These are phyloP conservation scores for Stomatorhinus ivindoensis DNA, from an alignment of 2,113 vertebrate species.

Conservation along the genomic window DNA sequence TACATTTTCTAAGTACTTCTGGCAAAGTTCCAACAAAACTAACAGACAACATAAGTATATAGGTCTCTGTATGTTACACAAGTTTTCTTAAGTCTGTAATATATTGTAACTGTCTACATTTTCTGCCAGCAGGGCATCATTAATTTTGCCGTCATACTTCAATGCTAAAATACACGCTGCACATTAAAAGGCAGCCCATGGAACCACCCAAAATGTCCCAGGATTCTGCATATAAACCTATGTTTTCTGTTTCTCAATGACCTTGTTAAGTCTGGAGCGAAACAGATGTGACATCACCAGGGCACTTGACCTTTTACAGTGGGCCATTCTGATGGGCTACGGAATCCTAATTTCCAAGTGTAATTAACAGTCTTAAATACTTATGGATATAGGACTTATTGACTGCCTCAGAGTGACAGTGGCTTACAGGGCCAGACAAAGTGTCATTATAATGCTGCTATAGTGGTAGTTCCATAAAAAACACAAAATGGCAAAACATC, in stretches of 20 bases:
- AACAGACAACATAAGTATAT: not conserved
- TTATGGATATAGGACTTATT: not conserved
- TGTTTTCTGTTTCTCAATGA: not conserved
- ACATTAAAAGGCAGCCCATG: not conserved
- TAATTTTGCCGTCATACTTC: not conserved
- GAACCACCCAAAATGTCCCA: not conserved
- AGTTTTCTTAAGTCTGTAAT: not conserved
- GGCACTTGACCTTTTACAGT: not conserved
- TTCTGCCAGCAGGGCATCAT: not conserved
- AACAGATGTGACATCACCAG: not conserved
- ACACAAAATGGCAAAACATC: not conserved
- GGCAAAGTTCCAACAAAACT: not conserved
- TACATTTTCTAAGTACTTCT: not conserved
- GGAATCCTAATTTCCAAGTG: not conserved
- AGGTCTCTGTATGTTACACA: not conserved
- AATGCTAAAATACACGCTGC: not conserved
- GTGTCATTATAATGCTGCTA: not conserved
- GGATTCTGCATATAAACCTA: not conserved
- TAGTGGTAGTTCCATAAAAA: not conserved
- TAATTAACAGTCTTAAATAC: not conserved
- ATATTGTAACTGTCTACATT: not conserved
- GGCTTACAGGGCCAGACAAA: not conserved
- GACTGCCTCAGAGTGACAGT: not conserved
- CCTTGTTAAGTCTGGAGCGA: not conserved
- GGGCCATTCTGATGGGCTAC: not conserved